Evolutionary conservation across 2,797 vertebrate genomes (phyloP), one percentile per base, ranked within the genome.

Genomic region (Spizella passerina): DNA sequence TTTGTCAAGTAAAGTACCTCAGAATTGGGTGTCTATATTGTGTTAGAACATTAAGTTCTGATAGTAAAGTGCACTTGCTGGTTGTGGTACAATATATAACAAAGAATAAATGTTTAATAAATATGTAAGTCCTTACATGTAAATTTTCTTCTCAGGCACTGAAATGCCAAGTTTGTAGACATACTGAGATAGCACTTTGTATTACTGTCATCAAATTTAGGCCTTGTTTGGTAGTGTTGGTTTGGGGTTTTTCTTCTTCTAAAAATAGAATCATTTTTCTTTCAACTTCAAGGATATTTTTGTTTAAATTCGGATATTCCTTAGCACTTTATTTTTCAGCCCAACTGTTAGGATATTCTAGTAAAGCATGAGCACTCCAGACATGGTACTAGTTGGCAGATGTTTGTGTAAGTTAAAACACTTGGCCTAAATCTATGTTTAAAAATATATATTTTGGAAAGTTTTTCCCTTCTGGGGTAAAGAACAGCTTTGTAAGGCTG

Each of bases 391-490:
- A 41, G 6, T 26, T 53, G 44, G 49, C 64, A 71, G 50, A 29
- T 73, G n/a, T 55, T 84, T 52, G 32, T 63, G 2, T 46, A 56
- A 43, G 19, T 65, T 68, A 23, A 78, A 76, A 53, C 20, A 77
- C 27, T 63, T 1, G 4, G 38, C 46, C 41, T 68, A 26, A 9
- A 8, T 30, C 26, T 53, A 0, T 66, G 64, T 63, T 70, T 86
- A 53, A 85, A 82, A 71, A 56, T 46, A 46, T 0, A 0, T 52
- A 1, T 70, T 72, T 90, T n/a, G 27, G 26, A 50, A 50, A 22
- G 5, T 29, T 94, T 70, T 91, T 87, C 10, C 78, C 56, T 94
- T 95, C 46, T 94, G 81, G 27, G 60, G 60, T 87, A 83, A 90
- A 61, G 56, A 88, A 78, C 32, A 64, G 32, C 64, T 84, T 80